Percentiles rank a stretch among this genome's conserved stretches.
Evolutionary conservation across 2,113 vertebrate genomes (phyloP).

Genomic region (Elachura formosa): DNA sequence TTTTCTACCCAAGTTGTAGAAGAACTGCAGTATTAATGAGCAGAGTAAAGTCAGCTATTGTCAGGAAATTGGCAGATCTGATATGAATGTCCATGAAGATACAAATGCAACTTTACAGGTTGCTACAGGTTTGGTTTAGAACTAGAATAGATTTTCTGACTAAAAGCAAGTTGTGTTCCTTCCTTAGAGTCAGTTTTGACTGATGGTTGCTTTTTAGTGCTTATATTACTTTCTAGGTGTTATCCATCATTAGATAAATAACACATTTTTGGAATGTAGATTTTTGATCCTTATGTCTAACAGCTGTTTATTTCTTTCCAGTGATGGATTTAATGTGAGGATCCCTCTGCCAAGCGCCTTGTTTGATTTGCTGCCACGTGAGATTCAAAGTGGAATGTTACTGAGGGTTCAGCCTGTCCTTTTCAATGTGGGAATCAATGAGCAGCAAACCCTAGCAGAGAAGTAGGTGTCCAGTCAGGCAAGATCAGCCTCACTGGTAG

Average conservation of each 20-base stretch:
- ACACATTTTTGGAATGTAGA: neutral
- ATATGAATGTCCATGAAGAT: neutral
- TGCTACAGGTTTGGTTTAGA: neutral
- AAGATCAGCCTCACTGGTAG: neutral
- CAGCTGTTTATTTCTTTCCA: slow-evolving; percentile 17
- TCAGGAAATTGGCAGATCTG: neutral
- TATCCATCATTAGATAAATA: neutral
- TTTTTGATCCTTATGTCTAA: neutral
- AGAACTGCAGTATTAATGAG: neutral
- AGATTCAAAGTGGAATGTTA: slow-evolving; percentile 98
- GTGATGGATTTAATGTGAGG: slow-evolving; percentile 94
- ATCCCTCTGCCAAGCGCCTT: slow-evolving; percentile 91
- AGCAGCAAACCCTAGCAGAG: slow-evolving; percentile 96
- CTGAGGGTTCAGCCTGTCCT: slow-evolving; percentile 94
- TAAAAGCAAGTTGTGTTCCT: neutral
- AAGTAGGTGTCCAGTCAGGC: slow-evolving; percentile 75
- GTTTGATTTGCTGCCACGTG: slow-evolving; percentile 89
- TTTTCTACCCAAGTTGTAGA: neutral
- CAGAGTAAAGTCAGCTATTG: neutral
- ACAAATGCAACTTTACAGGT: neutral
- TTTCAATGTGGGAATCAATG: slow-evolving; percentile 97
- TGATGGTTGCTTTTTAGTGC: neutral
- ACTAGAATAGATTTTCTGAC: neutral
- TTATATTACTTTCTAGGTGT: neutral
- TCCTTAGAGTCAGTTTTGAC: neutral